Base-by-base conservation (phyloP, 2,888 invertebrate genomes). In the Axea sp. region DNA sequence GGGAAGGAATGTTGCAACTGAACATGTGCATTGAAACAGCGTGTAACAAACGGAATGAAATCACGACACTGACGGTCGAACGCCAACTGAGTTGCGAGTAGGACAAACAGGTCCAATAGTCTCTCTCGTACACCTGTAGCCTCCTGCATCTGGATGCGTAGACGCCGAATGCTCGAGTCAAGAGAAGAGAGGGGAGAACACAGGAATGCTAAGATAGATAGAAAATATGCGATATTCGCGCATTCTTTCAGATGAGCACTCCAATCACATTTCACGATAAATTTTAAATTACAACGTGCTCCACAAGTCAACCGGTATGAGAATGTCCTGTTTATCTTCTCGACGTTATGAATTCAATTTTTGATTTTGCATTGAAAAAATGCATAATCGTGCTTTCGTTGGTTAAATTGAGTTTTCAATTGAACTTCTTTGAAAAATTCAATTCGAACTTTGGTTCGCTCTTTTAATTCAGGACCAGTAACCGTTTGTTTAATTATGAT, bases 71-170 rank as follows among this genome's bases (percentile, higher is more conserved):
- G 76, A 78, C 82, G 78, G 76, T 74, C 79, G 77, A 75, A 77
- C 78, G 78, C 74, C 65, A 71, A 82, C 82, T 81, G 80, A 82
- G 71, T 73, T 43, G 55, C 65, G 69, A 76, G 62, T 67, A 72
- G 64, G 64, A 75, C 68, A 75, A 78, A 72, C 78, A 76, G 75
- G 72, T 77, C 69, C 49, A 72, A 71, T 73, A 76, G 72, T 17
- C 77, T 69, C 45, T 67, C 77, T 65, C 68, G 53, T 78, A 82
- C 82, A 82, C 82, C 81, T 82, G 81, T 71, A 67, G 35, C 53
- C 53, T 51, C 22, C 9, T 65, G 41, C 67, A 67, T 47, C 59
- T 65, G 51, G 64, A 64, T 39, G 67, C 49, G 68, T 68, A 55
- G 64, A 73, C 59, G 45, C 33, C 47, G 69, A 71, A 59, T 74